Evolutionary conservation across 1,140 invertebrate species (phyloP), one percentile per base, ranked within the genome.

Genomic region (Planococcus citri): DNA sequence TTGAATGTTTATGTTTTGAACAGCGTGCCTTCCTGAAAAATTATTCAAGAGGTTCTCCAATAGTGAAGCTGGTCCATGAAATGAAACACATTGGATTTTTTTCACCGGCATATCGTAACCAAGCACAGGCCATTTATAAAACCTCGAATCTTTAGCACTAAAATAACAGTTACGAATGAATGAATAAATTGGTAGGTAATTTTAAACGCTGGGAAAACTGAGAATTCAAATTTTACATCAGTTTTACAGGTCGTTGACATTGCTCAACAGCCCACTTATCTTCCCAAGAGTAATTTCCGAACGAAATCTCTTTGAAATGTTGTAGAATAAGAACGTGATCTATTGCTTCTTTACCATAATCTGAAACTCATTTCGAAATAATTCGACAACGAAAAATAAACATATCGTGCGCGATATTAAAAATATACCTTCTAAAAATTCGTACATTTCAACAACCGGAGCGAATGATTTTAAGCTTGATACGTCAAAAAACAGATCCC

Each of bases 401-500:
- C 12, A 33, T 33, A 33, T 6, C 12, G 3, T 33, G 29, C 29
- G 29, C 29, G 12, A 6, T 33, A 51, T 25, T 58, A 12, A 29
- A 70, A 68, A 29, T 21, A 64, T 78, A 86, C 85, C 82, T 79
- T 80, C 78, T 68, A 96, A 78, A 79, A 91, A 90, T 75, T 96
- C 87, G 71, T 88, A 77, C 78, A 95, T 85, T 82, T 99, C 96
- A 17, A 95, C 82, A 0, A 97, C 90, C 64, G 93, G 90, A 21
- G 89, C 83, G 81, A 88, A 96, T 70, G 81, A 80, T 76, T 86
- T 81, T 17, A 98, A 78, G 12, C 29, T 33, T 10, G 81, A 72
- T 12, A 97, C 70, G 77, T 98, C 88, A 79, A 98, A 99, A 78
- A 97, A 98, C 22, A 78, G 75, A 10, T 80, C 78, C 96, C 96